A percentile compares a stretch with the other conserved stretches of the same genome.
Evolutionary conservation across 2,888 invertebrate species (phyloP).

Genomic region (Apeira syringaria): DNA sequence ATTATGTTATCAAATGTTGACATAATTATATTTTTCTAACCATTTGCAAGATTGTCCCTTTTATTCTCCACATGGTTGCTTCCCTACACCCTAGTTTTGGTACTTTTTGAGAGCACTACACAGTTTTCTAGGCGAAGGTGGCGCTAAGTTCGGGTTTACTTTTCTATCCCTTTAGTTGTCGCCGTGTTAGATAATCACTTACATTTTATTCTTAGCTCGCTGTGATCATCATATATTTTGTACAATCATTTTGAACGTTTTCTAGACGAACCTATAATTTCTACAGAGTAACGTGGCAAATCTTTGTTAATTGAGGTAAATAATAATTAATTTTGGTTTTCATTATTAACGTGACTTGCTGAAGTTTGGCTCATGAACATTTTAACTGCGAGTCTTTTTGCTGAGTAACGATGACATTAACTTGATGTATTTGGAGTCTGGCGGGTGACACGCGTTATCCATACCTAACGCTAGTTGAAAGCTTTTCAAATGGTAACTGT

Average conservation of each 20-base stretch:
- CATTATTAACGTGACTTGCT: conserved; percentile 6
- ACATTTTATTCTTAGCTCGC: too few relatives aligned
- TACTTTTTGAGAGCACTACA: conserved; percentile 12
- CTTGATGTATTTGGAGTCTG: not conserved
- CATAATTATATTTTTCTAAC: conserved; percentile 48
- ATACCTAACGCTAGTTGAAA: conserved; percentile 2
- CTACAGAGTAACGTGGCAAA: conserved; percentile 7
- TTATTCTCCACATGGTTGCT: conserved; percentile 38
- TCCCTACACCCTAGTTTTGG: conserved; percentile 19
- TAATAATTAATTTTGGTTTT: conserved; percentile 1
- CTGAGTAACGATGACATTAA: conserved; percentile 11
- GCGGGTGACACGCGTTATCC: not conserved
- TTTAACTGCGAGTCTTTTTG: conserved; percentile 5
- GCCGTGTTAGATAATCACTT: not conserved
- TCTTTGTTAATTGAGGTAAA: conserved; percentile 8
- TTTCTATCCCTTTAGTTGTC: conserved; percentile 6
- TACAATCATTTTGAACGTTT: conserved; percentile 3
- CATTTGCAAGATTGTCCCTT: conserved; percentile 49
- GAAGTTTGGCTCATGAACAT: conserved; percentile 7
- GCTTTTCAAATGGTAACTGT: not conserved
- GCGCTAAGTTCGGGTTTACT: conserved; percentile 1
- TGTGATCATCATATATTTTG: too few relatives aligned
- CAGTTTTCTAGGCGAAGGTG: conserved; percentile 3
- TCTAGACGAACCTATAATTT: conserved; percentile 6
- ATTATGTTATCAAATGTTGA: conserved; percentile 48